Evolutionary conservation across 2,113 vertebrate genomes (phyloP), one percentile per base, ranked within the genome.

Genomic region (Centropristis striata): DNA sequence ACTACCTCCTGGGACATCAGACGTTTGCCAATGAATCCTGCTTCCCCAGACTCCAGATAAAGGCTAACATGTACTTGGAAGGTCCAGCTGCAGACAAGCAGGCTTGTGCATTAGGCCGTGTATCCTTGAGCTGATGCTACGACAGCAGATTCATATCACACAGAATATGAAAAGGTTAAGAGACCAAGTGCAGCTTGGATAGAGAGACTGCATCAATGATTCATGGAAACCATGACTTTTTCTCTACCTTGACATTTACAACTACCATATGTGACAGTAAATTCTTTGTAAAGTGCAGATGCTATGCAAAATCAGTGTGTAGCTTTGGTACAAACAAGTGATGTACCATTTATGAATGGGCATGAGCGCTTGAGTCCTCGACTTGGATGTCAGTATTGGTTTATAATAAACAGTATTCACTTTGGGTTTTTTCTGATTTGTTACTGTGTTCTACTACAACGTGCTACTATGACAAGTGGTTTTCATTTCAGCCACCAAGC

Each of bases 31-130:
- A 83, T 83, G 78, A 90, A 83, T 90, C 82, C 86, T 73, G 74
- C 77, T 90, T 84, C 89, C 83, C 70, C 49, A 73, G 78, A 84
- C 78, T 75, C 46, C 63, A 88, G 72, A 91, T 90, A 89, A 88
- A 89, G 80, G 86, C 71, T 59, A 85, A 88, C 83, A 83, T 80
- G 71, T 78, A 80, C 80, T 78, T 80, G 27, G 78, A 83, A 74
- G 86, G 81, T 85, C 73, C 84, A 75, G 66, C 80, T 79, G 76
- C 42, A 64, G 73, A 81, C 36, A 59, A 63, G 80, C 68, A 76
- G 61, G 65, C 66, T 65, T 59, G 71, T 69, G 71, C 70, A 68
- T 61, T 28, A 37, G 36, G 47, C 53, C 58, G 72, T 67, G 68
- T 80, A 77, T 89, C 70, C 71, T n/a, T 61, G 55, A 86, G 77